A percentile compares a stretch with the other conserved stretches of the same genome.
Evolutionary conservation across 1,140 invertebrate species (phyloP).

Genomic region (Drosophila parvula): DNA sequence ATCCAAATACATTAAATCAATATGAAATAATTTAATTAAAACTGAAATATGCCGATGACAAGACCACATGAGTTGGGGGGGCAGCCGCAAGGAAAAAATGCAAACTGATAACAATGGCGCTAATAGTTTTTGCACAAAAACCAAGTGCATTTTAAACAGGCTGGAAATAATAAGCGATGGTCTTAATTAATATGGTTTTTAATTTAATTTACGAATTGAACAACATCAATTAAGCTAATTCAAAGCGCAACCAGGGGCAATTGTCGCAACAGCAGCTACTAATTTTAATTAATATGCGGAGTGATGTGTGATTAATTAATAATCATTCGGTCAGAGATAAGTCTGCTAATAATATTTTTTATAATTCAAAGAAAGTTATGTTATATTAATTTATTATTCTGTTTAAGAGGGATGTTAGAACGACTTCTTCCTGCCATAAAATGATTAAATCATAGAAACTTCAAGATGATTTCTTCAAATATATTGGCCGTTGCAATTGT

Average conservation of each 20-base stretch:
- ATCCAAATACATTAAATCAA: constrained; percentile 77
- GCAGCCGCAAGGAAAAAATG: constrained; percentile 30
- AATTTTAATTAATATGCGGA: constrained; percentile 32
- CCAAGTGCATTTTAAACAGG: constrained; percentile 42
- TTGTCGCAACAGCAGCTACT: constrained; percentile 7
- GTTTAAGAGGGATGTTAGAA: no score
- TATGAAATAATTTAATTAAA: constrained; percentile 75
- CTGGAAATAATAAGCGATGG: constrained; percentile 49
- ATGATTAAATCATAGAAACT: neutral
- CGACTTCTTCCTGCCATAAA: neutral
- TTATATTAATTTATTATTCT: no score
- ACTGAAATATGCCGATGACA: constrained; percentile 31
- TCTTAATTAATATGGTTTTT: constrained; percentile 50
- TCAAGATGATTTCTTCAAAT: constrained; percentile 10
- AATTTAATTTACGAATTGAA: constrained; percentile 51
- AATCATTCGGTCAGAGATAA: constrained; percentile 28
- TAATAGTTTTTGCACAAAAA: constrained; percentile 56
- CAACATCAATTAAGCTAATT: constrained; percentile 52
- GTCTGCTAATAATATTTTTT: neutral
- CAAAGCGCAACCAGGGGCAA: constrained; percentile 22
- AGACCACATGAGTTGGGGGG: neutral
- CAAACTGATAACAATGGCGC: constrained; percentile 54
- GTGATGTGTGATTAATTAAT: constrained; percentile 33
- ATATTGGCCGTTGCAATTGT: neutral
- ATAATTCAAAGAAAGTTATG: neutral